Evolutionary conservation across 2,888 invertebrate genomes (phyloP), one percentile per base, ranked within the genome.

Genomic region (Dynastes tityus): DNA sequence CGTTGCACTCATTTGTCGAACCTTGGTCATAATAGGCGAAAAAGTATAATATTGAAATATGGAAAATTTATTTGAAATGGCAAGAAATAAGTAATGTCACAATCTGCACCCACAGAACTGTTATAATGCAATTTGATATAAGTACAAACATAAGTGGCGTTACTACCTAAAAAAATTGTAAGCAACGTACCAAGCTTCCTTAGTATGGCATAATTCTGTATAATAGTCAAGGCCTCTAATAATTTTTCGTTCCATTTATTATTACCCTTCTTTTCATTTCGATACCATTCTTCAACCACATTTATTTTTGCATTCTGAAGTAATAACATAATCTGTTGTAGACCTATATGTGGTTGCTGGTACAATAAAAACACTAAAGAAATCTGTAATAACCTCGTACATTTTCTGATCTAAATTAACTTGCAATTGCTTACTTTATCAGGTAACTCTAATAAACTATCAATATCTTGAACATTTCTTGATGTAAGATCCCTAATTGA

Each of bases 201-300:
- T 32, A 91, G 73, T 3, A 89, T 85, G 75, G 84, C 82, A 45
- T 85, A 87, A 81, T 90, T 89, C 77, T 90, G 87, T 13, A 92
- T 89, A 27, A 92, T 89, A 77, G 89, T 87, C 27, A 92, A 81
- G 0, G 90, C 90, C 86, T 92, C 92, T 0, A 92, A 78, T 0
- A 92, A 80, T 81, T 88, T 87, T 0, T 85, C 82, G 32, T 88
- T 86, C 91, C 92, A 92, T 22, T 86, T 82, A 1, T 74, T 64
- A 71, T 86, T 84, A 0, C 78, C 80, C 22, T 85, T 82, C 1
- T 81, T 80, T 77, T 84, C 79, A 32, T 80, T 37, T 4, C 51
- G 49, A 1, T 87, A 83, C 86, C 88, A 88, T 61, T 84, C 81
- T 11, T 81, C 73, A 11, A 89, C 78, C n/a, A 87, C 80, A 49